Conservation (phyloP, 2,797 vertebrate species). For the Salmo trutta region DNA sequence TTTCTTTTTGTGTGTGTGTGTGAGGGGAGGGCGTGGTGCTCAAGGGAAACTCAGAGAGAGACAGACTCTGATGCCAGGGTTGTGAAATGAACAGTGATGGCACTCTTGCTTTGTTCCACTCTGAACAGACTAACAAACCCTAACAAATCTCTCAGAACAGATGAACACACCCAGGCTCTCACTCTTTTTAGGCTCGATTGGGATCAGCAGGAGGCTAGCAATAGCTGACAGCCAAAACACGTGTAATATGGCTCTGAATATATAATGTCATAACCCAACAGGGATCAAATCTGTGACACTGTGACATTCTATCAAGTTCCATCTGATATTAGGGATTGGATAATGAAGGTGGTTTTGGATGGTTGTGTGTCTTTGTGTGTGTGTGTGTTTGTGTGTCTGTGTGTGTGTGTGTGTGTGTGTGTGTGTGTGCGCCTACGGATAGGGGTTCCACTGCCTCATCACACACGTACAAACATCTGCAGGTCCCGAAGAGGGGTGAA, state of each 20-base stretch:
- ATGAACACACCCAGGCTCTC: slow-evolving; percentile 53
- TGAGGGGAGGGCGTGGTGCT: background rate
- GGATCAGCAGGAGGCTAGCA: slow-evolving; percentile 85
- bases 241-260: slow-evolving; percentile 94
- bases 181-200: slow-evolving; percentile 64
- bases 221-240: slow-evolving; percentile 79
- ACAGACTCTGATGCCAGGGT: slow-evolving; percentile 42
- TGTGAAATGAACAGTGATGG: slow-evolving; percentile 73
- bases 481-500: slow-evolving; percentile 73
- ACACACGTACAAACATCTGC: slow-evolving; percentile 87
- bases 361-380: slow-evolving; percentile 22
- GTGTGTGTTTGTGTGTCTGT: too few species aligned
- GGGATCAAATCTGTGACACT: slow-evolving; percentile 88
- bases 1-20: too few species aligned
- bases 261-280: slow-evolving; percentile 91
- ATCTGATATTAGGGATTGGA: slow-evolving; percentile 71
- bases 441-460: slow-evolving; percentile 27
- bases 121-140: slow-evolving; percentile 62
- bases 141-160: slow-evolving; percentile 58
- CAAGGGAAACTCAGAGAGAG: slow-evolving; percentile 18
- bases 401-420: slow-evolving; percentile 3
- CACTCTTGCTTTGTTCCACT: slow-evolving; percentile 65
- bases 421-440: background rate
- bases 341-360: slow-evolving; percentile 30
- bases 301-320: slow-evolving; percentile 84